Conservation (phyloP, 35 echinoderm and acorn worm genomes). For the Amphiura filiformis region DNA sequence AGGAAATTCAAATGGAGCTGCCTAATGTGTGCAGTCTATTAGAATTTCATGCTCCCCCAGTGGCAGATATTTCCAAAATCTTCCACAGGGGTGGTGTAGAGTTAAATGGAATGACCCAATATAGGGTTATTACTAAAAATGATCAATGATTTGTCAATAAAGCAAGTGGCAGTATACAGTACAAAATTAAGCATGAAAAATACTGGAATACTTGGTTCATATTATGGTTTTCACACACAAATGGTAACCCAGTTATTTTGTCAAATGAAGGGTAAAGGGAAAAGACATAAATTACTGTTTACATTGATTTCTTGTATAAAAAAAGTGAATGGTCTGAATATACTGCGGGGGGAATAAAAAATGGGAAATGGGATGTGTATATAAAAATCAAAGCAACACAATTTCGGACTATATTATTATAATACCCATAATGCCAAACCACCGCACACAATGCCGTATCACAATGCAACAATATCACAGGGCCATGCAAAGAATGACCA, state of each 20-base stretch:
- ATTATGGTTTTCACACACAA: not conserved
- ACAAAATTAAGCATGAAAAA: not conserved
- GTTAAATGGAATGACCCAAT: not conserved
- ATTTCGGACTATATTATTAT: not conserved
- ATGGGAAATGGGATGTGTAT: not conserved
- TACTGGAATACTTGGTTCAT: no score
- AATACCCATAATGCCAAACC: not conserved
- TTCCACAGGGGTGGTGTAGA: no score
- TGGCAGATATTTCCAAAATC: no score
- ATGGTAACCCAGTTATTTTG: not conserved
- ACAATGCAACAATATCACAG: not conserved
- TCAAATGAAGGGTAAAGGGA: not conserved
- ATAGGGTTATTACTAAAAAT: not conserved
- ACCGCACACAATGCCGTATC: slow-evolving; percentile 10
- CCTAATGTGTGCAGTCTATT: no score
- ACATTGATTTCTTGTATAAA: not conserved
- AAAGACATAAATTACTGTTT: not conserved
- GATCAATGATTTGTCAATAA: not conserved
- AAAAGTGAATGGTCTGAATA: not conserved
- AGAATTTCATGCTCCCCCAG: no score
- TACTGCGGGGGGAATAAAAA: not conserved
- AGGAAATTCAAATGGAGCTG: no score
- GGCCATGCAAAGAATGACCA: not conserved
- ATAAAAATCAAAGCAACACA: not conserved
- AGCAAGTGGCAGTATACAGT: not conserved